Percentiles rank a stretch among this genome's conserved stretches.
These are phyloP conservation scores for Oligia strigilis DNA, from an alignment of 2,888 invertebrate species.

Conservation along the genomic window DNA sequence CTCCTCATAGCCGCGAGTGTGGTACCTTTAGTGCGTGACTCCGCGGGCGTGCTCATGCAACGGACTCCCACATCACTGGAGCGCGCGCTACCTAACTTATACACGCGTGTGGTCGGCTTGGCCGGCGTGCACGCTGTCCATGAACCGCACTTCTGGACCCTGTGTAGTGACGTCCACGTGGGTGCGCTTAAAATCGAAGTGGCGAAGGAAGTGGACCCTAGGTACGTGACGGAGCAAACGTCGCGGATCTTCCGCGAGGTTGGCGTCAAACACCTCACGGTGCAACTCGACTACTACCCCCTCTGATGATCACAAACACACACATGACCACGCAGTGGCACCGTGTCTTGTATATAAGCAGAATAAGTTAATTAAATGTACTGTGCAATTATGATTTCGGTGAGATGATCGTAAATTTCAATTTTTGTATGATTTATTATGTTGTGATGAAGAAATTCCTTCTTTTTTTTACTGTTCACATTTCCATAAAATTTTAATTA, in stretches of 20 bases:
- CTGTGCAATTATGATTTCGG: slow-evolving; percentile 69
- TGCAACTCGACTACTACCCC: slow-evolving; percentile 97
- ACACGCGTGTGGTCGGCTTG: slow-evolving; percentile 96
- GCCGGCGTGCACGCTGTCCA: slow-evolving; percentile 99
- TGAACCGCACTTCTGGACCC: slow-evolving; percentile 99
- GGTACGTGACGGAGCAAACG: slow-evolving; percentile 97
- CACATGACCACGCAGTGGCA: slow-evolving; percentile 66
- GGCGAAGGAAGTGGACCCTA: slow-evolving; percentile 97
- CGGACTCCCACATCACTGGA: slow-evolving; percentile 96
- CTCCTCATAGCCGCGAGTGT: slow-evolving; percentile 97
- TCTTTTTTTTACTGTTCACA: slow-evolving; percentile 46
- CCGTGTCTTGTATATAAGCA: slow-evolving; percentile 70
- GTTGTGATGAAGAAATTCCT: slow-evolving; percentile 54
- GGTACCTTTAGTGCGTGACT: slow-evolving; percentile 95
- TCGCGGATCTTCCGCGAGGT: slow-evolving; percentile 98
- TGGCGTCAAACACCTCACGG: slow-evolving; percentile 97
- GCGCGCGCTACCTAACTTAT: slow-evolving; percentile 95
- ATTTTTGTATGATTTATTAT: slow-evolving; percentile 63
- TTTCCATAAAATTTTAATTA: slow-evolving; percentile 46
- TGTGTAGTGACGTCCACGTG: slow-evolving; percentile 98
- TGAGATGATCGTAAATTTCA: slow-evolving; percentile 59
- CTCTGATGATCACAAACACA: slow-evolving; percentile 80
- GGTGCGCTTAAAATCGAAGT: slow-evolving; percentile 98
- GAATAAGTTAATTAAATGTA: slow-evolving; percentile 67
- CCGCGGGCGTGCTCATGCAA: slow-evolving; percentile 97